Evolutionary conservation across 1,140 invertebrate genomes (phyloP), one percentile per base, ranked within the genome.

Genomic region (Lasioglossum albipes): DNA sequence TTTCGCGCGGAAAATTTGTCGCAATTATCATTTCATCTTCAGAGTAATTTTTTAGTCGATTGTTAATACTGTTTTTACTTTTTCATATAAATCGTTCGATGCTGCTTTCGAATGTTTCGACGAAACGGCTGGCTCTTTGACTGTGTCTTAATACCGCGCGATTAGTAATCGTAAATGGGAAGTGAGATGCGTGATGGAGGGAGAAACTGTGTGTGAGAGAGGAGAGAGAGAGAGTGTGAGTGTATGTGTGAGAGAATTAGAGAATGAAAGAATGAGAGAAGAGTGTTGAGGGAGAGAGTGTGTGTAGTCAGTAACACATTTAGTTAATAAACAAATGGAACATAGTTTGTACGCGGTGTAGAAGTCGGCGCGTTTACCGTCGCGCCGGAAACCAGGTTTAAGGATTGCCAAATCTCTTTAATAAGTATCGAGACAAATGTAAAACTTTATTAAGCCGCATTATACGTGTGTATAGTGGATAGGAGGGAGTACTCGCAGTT

Each of bases 391-490:
- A 81, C 80, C 81, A 86, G 82, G 75, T 88, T 86, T 87, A 90
- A 87, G 82, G 66, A 83, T 89, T 90, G 90, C 90, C 88, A 91
- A 91, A 90, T 90, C 86, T 89, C 82, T 82, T 59, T n/a, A 81
- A 57, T 84, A 84, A 84, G 66, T 86, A 76, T 84, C 79, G 71
- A 75, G 57, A 59, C 57, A 59, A 87, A 80, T 88, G 66, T 87
- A 85, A 81, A 85, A 66, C 67, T 78, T 86, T 84, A 87, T 84
- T 81, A 87, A 87, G 83, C 83, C 76, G 83, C 81, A 88, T 83
- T 85, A 49, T 49, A 83, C 71, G 70, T 81, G 73, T 81, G 70
- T 82, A 87, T 89, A 88, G 83, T 79, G 82, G 65, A 82, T 89
- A 88, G 86, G 81, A 27, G 86, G 81, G 12, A 88, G 76, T 86